These are phyloP conservation scores for Ceyx cyanopectus DNA, from an alignment of 2,113 vertebrate genomes.

Conservation along the genomic window DNA sequence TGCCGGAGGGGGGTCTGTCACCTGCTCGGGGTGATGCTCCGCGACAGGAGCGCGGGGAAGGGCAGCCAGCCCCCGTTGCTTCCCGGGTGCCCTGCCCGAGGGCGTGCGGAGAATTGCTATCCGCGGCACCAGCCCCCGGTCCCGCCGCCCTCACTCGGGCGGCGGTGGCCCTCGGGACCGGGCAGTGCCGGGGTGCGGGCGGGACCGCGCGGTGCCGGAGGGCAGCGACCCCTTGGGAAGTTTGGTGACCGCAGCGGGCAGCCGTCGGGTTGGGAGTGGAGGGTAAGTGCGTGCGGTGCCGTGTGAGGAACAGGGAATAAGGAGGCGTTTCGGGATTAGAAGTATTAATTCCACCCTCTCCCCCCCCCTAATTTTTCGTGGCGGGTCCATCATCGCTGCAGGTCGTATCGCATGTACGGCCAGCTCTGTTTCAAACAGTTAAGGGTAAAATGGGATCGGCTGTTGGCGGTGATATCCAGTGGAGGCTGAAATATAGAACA, in stretches of 20 bases:
- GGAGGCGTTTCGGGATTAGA: background rate
- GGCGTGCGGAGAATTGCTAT: background rate
- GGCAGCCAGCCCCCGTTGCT: background rate
- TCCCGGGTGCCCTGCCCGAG: background rate
- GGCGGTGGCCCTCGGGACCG: background rate
- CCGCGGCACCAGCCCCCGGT: background rate
- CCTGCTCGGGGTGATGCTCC: background rate
- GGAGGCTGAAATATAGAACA: conserved; percentile 27
- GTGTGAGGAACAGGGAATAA: fast-evolving
- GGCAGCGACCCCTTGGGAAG: background rate
- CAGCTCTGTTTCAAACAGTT: background rate
- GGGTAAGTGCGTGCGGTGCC: background rate
- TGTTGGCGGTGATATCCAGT: background rate
- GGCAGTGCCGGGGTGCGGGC: background rate
- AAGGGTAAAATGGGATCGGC: background rate
- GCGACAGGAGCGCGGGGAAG: background rate
- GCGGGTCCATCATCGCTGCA: background rate
- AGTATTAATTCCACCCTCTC: background rate
- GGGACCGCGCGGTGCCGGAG: background rate
- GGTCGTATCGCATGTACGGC: background rate
- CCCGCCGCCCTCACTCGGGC: background rate
- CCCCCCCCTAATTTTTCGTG: fast-evolving
- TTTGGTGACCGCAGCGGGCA: background rate
- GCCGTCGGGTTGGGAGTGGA: background rate
- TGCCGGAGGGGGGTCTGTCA: background rate